Conservation (phyloP, 2,113 vertebrate genomes). For the Pterocles burchelli region DNA sequence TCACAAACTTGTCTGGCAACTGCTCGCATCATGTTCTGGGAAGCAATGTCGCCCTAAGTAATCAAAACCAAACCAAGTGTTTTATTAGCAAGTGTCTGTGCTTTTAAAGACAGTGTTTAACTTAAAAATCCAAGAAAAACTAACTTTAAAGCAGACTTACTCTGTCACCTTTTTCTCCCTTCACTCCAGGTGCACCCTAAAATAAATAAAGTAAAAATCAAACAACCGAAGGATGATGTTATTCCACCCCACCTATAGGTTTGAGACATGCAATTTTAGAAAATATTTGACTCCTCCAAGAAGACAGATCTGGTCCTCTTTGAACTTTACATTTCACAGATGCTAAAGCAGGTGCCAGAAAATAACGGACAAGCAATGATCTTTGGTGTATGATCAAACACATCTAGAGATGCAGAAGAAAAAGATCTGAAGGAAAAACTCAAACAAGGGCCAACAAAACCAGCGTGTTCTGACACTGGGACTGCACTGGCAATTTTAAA, state of each 20-base stretch:
- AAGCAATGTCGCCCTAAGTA: constrained; percentile 92
- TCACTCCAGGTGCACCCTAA: constrained; percentile 85
- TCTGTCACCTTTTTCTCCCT: constrained; percentile 96
- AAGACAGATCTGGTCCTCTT: background rate
- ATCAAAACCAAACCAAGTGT: constrained; percentile 36
- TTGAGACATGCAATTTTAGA: background rate
- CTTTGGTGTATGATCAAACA: background rate
- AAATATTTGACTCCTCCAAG: background rate
- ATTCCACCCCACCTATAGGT: background rate
- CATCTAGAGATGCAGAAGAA: background rate
- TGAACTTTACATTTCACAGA: background rate
- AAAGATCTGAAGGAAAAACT: background rate
- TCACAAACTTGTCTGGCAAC: constrained; percentile 98
- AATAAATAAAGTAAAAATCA: constrained; percentile 56
- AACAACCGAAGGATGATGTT: background rate
- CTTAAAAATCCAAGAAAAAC: background rate
- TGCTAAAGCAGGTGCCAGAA: background rate
- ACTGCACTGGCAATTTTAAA: background rate
- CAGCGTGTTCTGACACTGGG: background rate
- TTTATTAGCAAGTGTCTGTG: constrained; percentile 20
- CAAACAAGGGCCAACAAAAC: background rate
- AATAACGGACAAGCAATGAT: background rate
- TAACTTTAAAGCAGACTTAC: constrained; percentile 80
- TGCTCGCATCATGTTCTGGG: constrained; percentile 97
- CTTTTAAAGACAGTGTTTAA: background rate